Conservation (phyloP, 2,888 invertebrate genomes). For the Lathronympha strigana region DNA sequence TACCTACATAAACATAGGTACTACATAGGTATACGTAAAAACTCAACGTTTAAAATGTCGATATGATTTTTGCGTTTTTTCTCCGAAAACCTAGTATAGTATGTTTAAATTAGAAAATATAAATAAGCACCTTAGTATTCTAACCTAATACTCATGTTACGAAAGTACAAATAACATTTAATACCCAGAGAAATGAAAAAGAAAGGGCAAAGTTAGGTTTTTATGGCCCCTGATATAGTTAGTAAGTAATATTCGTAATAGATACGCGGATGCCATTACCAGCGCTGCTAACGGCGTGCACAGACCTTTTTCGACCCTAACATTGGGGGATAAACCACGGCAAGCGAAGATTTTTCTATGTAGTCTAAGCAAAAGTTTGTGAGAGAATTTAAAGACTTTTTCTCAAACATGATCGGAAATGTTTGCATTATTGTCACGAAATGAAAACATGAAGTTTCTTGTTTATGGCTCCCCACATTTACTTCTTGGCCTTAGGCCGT, state of each 20-base stretch:
- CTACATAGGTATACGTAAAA: no score
- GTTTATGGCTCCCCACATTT: no score
- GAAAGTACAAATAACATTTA: background rate
- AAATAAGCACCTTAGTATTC: no score
- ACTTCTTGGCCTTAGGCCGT: no score
- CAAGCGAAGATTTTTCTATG: slow-evolving; percentile 1
- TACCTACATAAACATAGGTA: no score
- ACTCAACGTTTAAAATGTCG: no score
- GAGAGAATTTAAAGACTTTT: no score
- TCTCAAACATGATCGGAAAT: no score
- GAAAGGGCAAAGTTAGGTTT: background rate
- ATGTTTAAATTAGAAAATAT: no score
- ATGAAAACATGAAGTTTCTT: no score
- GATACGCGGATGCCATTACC: background rate
- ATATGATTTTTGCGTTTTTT: no score
- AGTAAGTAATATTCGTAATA: slow-evolving; percentile 6
- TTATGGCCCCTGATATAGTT: background rate
- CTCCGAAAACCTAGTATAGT: no score
- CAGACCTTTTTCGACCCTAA: slow-evolving; percentile 14
- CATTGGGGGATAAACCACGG: background rate
- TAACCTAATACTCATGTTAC: background rate
- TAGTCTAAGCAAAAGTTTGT: background rate
- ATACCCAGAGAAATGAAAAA: background rate
- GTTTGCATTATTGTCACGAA: background rate
- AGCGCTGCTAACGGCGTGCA: background rate